Evolutionary conservation across 2,797 vertebrate species (phyloP).

Genomic region (Petrocephalus sullivani): DNA sequence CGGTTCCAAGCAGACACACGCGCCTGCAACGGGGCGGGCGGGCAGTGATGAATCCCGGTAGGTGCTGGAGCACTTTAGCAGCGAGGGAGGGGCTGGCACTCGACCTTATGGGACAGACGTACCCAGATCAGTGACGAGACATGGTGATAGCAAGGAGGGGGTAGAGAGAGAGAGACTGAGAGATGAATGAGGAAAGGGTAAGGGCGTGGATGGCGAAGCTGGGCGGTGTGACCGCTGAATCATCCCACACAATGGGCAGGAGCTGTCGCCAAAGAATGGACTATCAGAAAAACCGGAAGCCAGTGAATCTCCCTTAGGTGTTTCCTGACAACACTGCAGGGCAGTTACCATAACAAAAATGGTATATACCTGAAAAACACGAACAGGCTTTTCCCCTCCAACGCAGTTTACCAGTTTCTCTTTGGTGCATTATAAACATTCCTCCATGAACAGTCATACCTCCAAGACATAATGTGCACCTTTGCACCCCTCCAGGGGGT

Average conservation of each 20-base stretch:
- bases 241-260: slow-evolving; percentile 70
- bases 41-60: background rate
- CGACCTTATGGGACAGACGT: background rate
- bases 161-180: slow-evolving; percentile 28
- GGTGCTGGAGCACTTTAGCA: background rate
- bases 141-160: slow-evolving; percentile 26
- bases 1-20: background rate
- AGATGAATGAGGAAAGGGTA: slow-evolving; percentile 26
- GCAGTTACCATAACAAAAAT: background rate
- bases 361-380: background rate
- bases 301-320: background rate
- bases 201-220: slow-evolving; percentile 24
- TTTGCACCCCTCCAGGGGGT: background rate
- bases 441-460: background rate
- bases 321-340: background rate
- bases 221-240: slow-evolving; percentile 59
- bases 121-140: slow-evolving; percentile 34
- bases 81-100: background rate
- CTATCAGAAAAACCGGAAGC: background rate
- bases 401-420: background rate
- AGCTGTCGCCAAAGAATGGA: slow-evolving; percentile 45
- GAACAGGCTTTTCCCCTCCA: background rate
- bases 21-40: background rate
- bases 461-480: background rate
- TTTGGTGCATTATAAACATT: background rate